Base-by-base conservation (phyloP, 2,797 vertebrate species). In the Bovichtus diacanthus region DNA sequence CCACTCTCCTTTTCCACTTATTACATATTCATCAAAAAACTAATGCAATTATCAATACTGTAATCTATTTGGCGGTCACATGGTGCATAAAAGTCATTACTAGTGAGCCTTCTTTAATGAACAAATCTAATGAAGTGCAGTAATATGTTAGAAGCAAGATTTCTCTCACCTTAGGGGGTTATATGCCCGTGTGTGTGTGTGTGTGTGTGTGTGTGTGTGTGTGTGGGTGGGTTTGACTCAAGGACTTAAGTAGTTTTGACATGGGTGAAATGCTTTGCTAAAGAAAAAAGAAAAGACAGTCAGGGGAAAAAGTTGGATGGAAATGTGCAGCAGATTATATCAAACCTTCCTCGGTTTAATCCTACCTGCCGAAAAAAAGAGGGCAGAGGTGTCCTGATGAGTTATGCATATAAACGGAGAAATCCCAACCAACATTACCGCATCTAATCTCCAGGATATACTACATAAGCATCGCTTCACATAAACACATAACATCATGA, bases 91-190 rank as follows among this genome's bases (percentile, higher is more conserved):
- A 94, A 93, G 91, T 92, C 93, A 94, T 95, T 94, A 95, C 81
- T 87, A 82, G 80, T 91, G 91, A 94, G 88, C 90, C 90, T 81
- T 90, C 85, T 94, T 94, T 94, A 95, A 95, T 94, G 93, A 95
- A 94, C 85, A 90, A 89, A 95, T 94, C 87, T 95, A 95, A 96
- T 95, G 93, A 95, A 94, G 90, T 93, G 92, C 81, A 88, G 83
- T 91, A 90, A 88, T 88, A 89, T 82, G 86, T 88, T 87, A 75
- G 87, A 85, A 83, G 87, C 78, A 78, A 85, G 73, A 90, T 88
- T 93, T 89, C 79, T 87, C 63, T 78, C 83, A 87, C 89, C 87
- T 91, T 76, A 64, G 86, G 91, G 86, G 85, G 90, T 79, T 39
- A 65, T 77, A 29, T 63, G 82, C 44, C 0, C 61, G 12, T 44